Percentiles rank a stretch among this genome's conserved stretches.
phyloP scores from a whole-genome alignment of 2,113 vertebrate species.

The Pomatorhinus ruficollis region DNA sequence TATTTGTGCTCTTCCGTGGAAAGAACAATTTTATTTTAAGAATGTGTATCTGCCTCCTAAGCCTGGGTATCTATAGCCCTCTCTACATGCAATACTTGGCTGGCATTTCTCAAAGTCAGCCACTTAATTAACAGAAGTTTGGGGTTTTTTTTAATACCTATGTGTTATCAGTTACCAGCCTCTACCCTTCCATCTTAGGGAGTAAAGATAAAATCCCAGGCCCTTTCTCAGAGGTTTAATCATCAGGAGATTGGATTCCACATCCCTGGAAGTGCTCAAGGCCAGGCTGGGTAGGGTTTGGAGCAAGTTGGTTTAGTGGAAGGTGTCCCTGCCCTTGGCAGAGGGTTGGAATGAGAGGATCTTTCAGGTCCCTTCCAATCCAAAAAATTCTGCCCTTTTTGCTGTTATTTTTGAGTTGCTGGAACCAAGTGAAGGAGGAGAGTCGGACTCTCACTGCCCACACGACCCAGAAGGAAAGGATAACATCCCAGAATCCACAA shows the following conservation, averaged over 20 bases:
- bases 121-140: background rate
- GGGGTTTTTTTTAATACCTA: background rate
- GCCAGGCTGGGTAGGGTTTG: background rate
- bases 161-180: background rate
- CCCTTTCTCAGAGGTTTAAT: background rate
- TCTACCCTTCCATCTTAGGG: background rate
- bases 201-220: background rate
- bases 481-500: background rate
- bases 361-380: background rate
- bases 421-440: background rate
- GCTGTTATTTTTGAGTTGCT: background rate
- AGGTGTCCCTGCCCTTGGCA: background rate
- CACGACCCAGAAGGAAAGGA: background rate
- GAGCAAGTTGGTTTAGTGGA: background rate
- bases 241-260: background rate
- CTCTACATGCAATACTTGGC: background rate
- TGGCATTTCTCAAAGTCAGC: slow-evolving; percentile 14
- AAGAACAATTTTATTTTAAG: background rate
- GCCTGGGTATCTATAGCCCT: background rate
- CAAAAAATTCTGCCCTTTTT: background rate
- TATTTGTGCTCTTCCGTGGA: background rate
- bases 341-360: background rate
- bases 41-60: background rate
- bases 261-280: background rate
- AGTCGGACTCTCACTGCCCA: background rate